Conservation (phyloP, 2,888 invertebrate species). For the Euplagia quadripunctaria region DNA sequence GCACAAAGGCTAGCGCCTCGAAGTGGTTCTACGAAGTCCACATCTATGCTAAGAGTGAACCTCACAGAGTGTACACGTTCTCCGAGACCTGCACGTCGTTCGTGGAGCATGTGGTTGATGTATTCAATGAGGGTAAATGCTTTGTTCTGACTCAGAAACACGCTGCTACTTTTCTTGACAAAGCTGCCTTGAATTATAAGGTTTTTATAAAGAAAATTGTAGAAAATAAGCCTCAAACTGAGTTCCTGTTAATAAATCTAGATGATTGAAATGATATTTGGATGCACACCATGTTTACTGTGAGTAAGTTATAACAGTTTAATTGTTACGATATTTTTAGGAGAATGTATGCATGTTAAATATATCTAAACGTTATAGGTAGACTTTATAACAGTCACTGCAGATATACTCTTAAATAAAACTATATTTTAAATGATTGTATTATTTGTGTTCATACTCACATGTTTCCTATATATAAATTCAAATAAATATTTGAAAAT, state of each 20-base stretch:
- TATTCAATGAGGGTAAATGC: conserved; percentile 49
- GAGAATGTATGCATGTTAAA: too few relatives aligned
- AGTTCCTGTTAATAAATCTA: not conserved
- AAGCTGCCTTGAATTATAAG: conserved; percentile 32
- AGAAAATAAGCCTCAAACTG: not conserved
- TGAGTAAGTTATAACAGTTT: too few relatives aligned
- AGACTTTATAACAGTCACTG: too few relatives aligned
- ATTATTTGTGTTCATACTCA: too few relatives aligned
- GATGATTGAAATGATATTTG: not conserved
- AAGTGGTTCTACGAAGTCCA: conserved; percentile 77
- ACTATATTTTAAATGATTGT: too few relatives aligned
- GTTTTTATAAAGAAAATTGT: conserved; percentile 35
- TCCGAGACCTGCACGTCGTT: conserved; percentile 60
- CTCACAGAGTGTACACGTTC: conserved; percentile 64
- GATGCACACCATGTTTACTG: not conserved
- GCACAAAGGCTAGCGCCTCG: conserved; percentile 64
- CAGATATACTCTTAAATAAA: too few relatives aligned
- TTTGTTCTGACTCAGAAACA: conserved; percentile 56
- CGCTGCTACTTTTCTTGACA: conserved; percentile 37
- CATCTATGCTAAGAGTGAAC: conserved; percentile 69
- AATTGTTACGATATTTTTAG: too few relatives aligned
- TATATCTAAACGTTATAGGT: too few relatives aligned
- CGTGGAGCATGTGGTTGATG: conserved; percentile 46
- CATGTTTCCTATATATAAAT: too few relatives aligned
- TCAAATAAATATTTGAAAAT: too few relatives aligned